Evolutionary conservation across 2,888 invertebrate species (phyloP).

Genomic region (Nephrotoma flavescens): DNA sequence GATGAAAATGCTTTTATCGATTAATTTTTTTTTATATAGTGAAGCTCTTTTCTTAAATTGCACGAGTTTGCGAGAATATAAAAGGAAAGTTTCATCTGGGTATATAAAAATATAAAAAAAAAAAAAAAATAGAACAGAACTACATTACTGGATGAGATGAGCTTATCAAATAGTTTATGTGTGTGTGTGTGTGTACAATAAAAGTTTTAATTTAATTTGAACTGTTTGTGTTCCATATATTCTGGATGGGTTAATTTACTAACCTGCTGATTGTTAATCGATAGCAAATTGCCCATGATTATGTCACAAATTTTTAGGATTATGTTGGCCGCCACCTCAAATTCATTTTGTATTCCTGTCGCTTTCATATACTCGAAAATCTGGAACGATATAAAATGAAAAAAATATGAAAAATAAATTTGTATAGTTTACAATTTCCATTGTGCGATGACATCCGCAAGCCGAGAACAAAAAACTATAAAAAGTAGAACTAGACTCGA

Average conservation of each 20-base stretch:
- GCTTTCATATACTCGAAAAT: conserved; percentile 30
- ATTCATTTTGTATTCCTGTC: conserved; percentile 32
- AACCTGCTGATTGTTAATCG: conserved; percentile 61
- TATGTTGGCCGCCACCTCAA: conserved; percentile 38
- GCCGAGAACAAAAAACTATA: neutral
- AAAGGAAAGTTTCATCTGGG: too few species aligned
- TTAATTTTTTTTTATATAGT: too few species aligned
- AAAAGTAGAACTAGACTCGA: neutral
- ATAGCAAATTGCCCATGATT: conserved; percentile 47
- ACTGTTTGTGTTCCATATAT: too few species aligned
- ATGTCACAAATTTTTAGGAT: conserved; percentile 47
- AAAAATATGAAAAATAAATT: neutral
- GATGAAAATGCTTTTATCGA: too few species aligned
- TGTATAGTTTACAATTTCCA: neutral
- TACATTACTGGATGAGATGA: neutral
- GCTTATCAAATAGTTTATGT: neutral
- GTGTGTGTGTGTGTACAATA: too few species aligned
- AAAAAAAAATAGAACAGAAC: neutral
- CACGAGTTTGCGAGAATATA: too few species aligned
- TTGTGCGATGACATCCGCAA: neutral
- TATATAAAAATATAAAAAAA: too few species aligned
- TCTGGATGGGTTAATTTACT: conserved; percentile 8
- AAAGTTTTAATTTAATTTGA: too few species aligned
- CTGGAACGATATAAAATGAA: conserved; percentile 16
- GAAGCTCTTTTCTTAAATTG: too few species aligned